Conservation (phyloP, 2,888 invertebrate species). For the Uloborus plumipes region DNA sequence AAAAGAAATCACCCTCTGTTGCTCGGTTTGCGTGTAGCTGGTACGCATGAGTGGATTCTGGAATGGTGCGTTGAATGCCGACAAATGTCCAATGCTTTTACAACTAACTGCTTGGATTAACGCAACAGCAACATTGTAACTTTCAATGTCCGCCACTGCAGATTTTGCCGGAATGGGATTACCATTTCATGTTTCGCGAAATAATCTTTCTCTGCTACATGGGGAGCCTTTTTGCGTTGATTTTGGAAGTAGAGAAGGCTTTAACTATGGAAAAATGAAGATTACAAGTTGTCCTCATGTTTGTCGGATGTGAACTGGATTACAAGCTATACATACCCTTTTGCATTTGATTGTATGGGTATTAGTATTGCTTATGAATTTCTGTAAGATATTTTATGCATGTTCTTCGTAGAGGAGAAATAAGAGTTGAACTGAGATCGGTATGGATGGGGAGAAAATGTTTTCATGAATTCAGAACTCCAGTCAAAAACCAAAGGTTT, state of each 20-base stretch:
- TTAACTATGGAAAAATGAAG: slow-evolving; percentile 32
- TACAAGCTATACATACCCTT: neutral
- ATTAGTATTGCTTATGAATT: neutral
- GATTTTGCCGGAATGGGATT: slow-evolving; percentile 41
- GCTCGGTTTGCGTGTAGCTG: slow-evolving; percentile 49
- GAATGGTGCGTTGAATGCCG: slow-evolving; percentile 18
- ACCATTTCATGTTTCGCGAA: slow-evolving; percentile 14
- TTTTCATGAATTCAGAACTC: neutral
- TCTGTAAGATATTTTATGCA: neutral
- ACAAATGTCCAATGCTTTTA: slow-evolving; percentile 38
- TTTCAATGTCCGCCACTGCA: slow-evolving; percentile 10
- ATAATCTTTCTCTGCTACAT: slow-evolving; percentile 22
- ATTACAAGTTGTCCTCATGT: slow-evolving; percentile 52
- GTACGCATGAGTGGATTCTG: slow-evolving; percentile 29
- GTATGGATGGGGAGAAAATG: neutral
- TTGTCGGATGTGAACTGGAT: slow-evolving; percentile 41
- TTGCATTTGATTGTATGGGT: slow-evolving; percentile 1
- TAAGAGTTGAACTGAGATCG: neutral
- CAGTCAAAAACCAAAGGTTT: neutral
- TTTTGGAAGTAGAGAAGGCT: slow-evolving; percentile 3
- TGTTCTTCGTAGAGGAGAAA: neutral
- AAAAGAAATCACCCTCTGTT: slow-evolving; percentile 19
- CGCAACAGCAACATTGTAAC: slow-evolving; percentile 21
- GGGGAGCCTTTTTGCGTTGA: slow-evolving; percentile 26
- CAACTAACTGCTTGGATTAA: slow-evolving; percentile 20